Conservation (phyloP, 2,113 vertebrate genomes). For the Hirundichthys speculiger region DNA sequence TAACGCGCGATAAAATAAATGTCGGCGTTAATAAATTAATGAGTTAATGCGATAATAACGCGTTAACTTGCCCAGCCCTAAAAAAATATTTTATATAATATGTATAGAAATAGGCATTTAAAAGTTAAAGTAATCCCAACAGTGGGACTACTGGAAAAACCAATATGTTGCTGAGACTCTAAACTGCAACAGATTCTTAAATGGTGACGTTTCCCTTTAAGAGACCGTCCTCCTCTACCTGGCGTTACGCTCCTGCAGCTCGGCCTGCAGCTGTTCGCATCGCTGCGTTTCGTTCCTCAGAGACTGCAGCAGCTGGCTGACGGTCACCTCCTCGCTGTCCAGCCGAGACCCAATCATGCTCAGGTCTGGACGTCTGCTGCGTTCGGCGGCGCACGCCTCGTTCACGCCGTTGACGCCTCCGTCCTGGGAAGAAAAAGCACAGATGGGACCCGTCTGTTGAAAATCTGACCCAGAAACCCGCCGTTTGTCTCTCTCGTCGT, state of each 20-base stretch:
- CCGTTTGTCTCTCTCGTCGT: background rate
- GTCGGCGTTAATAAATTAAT: no score
- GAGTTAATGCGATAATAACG: no score
- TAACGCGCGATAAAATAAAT: no score
- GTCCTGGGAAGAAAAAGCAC: slow-evolving; percentile 73
- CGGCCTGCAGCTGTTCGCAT: slow-evolving; percentile 84
- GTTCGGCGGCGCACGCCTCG: slow-evolving; percentile 23
- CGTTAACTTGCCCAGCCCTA: no score
- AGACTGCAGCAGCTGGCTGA: slow-evolving; percentile 92
- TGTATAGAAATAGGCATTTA: no score
- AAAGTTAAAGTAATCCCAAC: no score
- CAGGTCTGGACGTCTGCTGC: slow-evolving; percentile 13
- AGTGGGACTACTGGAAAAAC: no score
- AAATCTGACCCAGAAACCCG: background rate
- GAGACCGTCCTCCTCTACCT: slow-evolving; percentile 73
- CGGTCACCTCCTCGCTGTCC: slow-evolving; percentile 89
- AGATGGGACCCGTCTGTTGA: background rate
- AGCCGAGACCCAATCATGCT: slow-evolving; percentile 74
- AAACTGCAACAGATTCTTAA: no score
- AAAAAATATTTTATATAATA: no score
- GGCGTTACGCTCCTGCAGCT: slow-evolving; percentile 78
- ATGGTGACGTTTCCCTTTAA: no score
- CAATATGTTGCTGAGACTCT: no score
- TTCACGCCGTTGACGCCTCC: slow-evolving; percentile 60
- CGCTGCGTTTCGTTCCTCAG: slow-evolving; percentile 90